Evolutionary conservation across 2,888 invertebrate genomes (phyloP), one percentile per base, ranked within the genome.

Genomic region (Corbicula japonica): DNA sequence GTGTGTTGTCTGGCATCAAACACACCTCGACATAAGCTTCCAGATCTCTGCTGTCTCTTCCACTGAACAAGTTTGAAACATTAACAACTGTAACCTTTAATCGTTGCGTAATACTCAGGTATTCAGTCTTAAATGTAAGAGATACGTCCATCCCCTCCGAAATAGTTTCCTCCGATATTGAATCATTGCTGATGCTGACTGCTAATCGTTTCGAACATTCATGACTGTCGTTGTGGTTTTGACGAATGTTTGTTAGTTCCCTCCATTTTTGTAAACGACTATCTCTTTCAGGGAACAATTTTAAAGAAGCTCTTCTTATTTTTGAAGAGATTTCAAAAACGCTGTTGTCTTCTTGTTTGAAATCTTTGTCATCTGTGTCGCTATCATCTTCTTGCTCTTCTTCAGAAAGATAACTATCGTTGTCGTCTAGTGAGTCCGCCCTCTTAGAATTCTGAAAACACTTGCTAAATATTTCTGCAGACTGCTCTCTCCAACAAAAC

Each of bases 1-100:
- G 79, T 5, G 61, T 28, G 41, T 79, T 79, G 4, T 75, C 74
- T 8, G 79, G 79, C 60, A 79, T 62, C 3, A 79, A 61, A 52
- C 71, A 75, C 3, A 66, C 66, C 28, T 75, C 74, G 18, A 68
- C 65, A 34, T 58, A 65, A 8, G 46, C 52, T 1, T 56, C 58
- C 8, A 65, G 38, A 6, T 60, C 66, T 6, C n/a, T 60, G 18
- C 35, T 56, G 10, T 30, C 35, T 12, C 26, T 23, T 3, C 32
- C 32, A n/a, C 56, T 54, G 34, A 74, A 63, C 6, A 74, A 44
- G 48, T 79, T 79, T 35, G 48, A 30, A 6, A 56, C 74, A 1
- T 60, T 41, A 30, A 35, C 38, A 35, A 79, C 65, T 1, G 75
- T 75, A 5, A 79, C 79, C 30, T 79, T 74, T 6, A 79, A 41